A percentile compares a stretch with the other conserved stretches of the same genome.
Evolutionary conservation across 2,797 vertebrate species (phyloP).

Genomic region (Sebastes iracundus): DNA sequence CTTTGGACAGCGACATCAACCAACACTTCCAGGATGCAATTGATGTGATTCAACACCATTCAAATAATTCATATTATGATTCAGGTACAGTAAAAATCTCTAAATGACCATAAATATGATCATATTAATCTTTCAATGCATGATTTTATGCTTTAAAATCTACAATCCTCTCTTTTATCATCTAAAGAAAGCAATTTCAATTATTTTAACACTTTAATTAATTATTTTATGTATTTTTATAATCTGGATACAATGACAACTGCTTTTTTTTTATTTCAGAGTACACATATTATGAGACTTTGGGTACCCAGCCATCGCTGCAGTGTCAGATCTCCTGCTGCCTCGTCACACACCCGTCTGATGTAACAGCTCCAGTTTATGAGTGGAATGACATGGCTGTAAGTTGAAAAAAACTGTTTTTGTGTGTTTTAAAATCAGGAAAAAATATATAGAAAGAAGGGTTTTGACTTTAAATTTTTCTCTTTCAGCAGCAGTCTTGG

Average conservation of each 20-base stretch:
- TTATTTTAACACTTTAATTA: neutral
- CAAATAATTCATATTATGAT: constrained; percentile 79
- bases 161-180: neutral
- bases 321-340: constrained; percentile 82
- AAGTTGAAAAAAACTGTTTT: constrained; percentile 55
- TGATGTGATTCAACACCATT: constrained; percentile 93
- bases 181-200: neutral
- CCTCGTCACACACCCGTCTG: constrained; percentile 72
- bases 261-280: constrained; percentile 67
- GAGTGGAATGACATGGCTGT: constrained; percentile 87
- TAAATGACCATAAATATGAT: neutral
- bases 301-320: constrained; percentile 76
- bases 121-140: neutral
- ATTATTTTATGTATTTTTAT: neutral
- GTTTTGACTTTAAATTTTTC: neutral
- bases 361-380: constrained; percentile 68
- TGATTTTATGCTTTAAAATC: neutral
- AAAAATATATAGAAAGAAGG: neutral
- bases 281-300: constrained; percentile 83
- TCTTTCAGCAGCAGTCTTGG: constrained; percentile 73
- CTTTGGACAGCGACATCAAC: constrained; percentile 87
- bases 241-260: neutral
- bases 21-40: constrained; percentile 95
- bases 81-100: constrained; percentile 78
- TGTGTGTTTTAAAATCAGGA: neutral